Percentiles rank a stretch among this genome's conserved stretches.
phyloP scores from a whole-genome alignment of 2,888 invertebrate genomes.

The Lamproptera curius region DNA sequence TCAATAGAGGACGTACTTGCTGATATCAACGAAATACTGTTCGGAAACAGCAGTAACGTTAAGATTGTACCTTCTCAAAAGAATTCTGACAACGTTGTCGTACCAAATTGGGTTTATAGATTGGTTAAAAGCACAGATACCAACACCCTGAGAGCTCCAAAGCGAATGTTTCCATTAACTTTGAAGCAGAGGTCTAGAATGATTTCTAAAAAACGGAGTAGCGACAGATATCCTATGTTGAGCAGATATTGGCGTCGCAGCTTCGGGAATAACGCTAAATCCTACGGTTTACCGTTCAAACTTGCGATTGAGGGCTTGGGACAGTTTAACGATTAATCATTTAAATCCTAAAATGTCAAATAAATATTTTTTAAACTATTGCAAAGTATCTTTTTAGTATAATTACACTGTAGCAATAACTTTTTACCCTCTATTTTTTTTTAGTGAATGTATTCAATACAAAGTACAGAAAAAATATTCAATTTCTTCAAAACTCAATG shows the following conservation, averaged over 20 bases:
- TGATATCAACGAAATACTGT: conserved; percentile 7
- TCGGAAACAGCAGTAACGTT: conserved; percentile 5
- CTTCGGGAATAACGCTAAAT: conserved; percentile 22
- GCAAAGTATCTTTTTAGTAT: too few relatives aligned
- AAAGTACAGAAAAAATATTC: too few relatives aligned
- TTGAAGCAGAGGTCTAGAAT: background rate
- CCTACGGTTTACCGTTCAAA: conserved; percentile 49
- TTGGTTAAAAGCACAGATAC: background rate
- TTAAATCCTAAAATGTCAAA: too few relatives aligned
- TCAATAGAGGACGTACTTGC: background rate
- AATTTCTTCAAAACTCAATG: too few relatives aligned
- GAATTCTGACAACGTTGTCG: background rate
- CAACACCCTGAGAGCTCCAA: background rate
- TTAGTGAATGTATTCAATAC: too few relatives aligned
- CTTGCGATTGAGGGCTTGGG: conserved; percentile 49
- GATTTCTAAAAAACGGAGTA: background rate
- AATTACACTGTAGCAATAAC: too few relatives aligned
- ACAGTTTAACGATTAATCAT: conserved; percentile 40
- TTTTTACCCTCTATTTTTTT: too few relatives aligned
- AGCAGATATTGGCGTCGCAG: conserved; percentile 33
- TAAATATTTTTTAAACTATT: too few relatives aligned
- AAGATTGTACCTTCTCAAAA: conserved; percentile 1
- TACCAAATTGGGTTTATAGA: conserved; percentile 16
- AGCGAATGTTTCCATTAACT: conserved; percentile 4
- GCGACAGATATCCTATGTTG: conserved; percentile 4